phyloP scores from a whole-genome alignment of 2,113 vertebrate genomes.

The Pelvicachromis taeniatus region DNA sequence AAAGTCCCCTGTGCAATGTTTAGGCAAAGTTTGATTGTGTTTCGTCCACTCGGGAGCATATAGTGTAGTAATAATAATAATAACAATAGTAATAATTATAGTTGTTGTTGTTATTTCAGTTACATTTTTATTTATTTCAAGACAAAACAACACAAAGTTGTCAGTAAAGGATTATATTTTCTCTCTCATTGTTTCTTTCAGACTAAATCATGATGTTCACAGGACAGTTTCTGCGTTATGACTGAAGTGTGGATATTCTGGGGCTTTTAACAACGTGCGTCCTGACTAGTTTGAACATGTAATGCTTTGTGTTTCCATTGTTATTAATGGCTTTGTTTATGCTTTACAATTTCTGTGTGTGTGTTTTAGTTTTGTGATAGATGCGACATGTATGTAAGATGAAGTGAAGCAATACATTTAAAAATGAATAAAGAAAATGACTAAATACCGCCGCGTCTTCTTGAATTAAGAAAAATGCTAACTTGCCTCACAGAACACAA shows the following conservation, averaged over 20 bases:
- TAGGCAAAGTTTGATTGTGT: no score
- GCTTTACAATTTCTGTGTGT: not conserved
- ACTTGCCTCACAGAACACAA: not conserved
- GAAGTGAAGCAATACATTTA: not conserved
- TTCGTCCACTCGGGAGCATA: no score
- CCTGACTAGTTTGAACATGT: not conserved
- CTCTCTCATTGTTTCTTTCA: not conserved
- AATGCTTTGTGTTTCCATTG: not conserved
- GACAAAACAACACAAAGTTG: not conserved
- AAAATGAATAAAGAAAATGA: not conserved
- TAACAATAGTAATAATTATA: no score
- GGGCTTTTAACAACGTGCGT: not conserved
- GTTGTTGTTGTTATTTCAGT: no score
- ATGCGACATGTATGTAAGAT: not conserved
- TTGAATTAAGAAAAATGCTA: not conserved
- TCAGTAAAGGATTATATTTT: not conserved
- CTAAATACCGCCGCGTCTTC: not conserved
- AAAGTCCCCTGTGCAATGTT: no score
- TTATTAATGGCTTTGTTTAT: not conserved
- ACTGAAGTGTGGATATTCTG: not conserved
- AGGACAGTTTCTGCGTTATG: no score
- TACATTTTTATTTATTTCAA: no score
- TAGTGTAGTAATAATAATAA: no score
- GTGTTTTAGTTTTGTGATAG: not conserved
- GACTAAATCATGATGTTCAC: constrained; percentile 21